These are phyloP conservation scores for Pseudomyrmex pallidus DNA, from an alignment of 1,140 invertebrate genomes.

Conservation along the genomic window DNA sequence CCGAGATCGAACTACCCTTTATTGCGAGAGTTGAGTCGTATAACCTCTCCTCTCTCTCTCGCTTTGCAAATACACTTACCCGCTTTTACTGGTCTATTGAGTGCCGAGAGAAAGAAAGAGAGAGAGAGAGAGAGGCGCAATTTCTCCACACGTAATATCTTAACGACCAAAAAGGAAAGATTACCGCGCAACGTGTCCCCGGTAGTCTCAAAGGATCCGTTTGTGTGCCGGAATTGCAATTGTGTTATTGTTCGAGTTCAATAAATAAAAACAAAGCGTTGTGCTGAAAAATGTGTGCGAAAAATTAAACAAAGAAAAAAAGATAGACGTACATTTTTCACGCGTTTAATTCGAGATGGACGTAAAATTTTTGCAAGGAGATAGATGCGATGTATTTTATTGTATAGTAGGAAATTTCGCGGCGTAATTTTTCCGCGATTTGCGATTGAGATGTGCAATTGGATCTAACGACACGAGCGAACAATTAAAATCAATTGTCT, in stretches of 20 bases:
- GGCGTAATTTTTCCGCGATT: too few species aligned
- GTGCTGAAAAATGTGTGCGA: background rate
- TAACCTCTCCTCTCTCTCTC: constrained; percentile 2
- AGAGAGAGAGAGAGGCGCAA: constrained; percentile 29
- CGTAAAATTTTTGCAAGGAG: too few species aligned
- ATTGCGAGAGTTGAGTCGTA: constrained; percentile 48
- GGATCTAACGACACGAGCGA: too few species aligned
- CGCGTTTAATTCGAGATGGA: too few species aligned
- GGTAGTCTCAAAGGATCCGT: background rate
- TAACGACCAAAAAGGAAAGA: constrained; percentile 38
- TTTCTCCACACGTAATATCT: constrained; percentile 44
- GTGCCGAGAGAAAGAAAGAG: constrained; percentile 39
- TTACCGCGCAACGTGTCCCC: background rate
- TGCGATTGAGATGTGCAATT: too few species aligned
- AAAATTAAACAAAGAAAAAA: too few species aligned
- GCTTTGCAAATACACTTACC: constrained; percentile 63
- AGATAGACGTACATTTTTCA: too few species aligned
- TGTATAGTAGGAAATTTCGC: too few species aligned
- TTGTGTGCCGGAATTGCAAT: background rate
- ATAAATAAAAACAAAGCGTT: too few species aligned
- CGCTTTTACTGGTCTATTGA: constrained; percentile 67
- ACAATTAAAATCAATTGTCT: background rate
- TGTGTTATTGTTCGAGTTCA: background rate
- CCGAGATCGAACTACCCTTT: background rate
- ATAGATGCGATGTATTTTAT: too few species aligned